Conservation (phyloP, 1,140 invertebrate species). For the Popillia japonica region DNA sequence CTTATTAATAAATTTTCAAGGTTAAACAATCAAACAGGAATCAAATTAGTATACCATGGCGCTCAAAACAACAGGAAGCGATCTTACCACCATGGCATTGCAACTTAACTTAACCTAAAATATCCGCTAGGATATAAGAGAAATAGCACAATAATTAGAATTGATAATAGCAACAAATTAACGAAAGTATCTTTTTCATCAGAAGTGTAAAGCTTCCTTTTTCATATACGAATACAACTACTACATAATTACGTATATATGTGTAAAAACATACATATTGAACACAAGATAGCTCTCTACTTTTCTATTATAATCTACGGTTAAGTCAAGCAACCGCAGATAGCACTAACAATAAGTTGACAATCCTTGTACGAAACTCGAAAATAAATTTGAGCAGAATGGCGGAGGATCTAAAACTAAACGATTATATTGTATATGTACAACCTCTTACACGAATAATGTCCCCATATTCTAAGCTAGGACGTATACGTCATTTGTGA, state of each 20-base stretch:
- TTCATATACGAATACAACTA: not conserved
- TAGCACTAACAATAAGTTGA: slow-evolving; percentile 14
- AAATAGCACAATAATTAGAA: not conserved
- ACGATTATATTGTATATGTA: not conserved
- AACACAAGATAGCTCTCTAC: slow-evolving; percentile 10
- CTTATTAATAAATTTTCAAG: too few relatives aligned
- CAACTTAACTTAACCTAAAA: not conserved
- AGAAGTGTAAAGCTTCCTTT: not conserved
- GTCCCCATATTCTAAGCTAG: too few relatives aligned
- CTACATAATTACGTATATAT: not conserved
- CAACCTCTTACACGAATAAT: too few relatives aligned
- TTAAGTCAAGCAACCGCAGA: not conserved
- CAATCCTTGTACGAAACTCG: slow-evolving; percentile 28
- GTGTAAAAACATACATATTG: not conserved
- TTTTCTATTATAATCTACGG: slow-evolving; percentile 4
- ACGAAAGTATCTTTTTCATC: not conserved
- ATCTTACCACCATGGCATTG: too few relatives aligned
- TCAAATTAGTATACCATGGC: too few relatives aligned
- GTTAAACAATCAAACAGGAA: too few relatives aligned
- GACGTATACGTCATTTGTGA: too few relatives aligned
- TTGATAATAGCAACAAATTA: not conserved
- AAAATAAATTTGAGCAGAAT: not conserved
- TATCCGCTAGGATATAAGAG: not conserved
- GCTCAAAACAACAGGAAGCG: too few relatives aligned
- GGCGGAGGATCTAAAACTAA: slow-evolving; percentile 1